phyloP scores from a whole-genome alignment of 2,113 vertebrate genomes.

The Collichthys lucidus region DNA sequence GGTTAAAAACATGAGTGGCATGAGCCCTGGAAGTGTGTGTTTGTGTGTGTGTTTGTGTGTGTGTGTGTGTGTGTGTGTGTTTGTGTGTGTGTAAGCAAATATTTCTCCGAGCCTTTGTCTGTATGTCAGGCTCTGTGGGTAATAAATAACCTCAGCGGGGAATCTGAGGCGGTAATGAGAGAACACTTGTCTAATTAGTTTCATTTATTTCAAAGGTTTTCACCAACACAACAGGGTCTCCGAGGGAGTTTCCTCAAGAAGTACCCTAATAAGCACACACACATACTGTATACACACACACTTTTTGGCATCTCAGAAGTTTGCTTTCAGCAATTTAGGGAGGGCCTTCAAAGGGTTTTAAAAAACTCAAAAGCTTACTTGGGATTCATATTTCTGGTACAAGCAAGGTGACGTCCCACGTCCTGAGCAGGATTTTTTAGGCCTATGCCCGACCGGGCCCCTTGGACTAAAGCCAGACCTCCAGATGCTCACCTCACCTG shows the following conservation, averaged over 20 bases:
- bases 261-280: not conserved
- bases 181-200: constrained; percentile 9
- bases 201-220: not conserved
- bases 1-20: constrained; percentile 7
- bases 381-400: no score
- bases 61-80: not conserved
- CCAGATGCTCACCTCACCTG: no score
- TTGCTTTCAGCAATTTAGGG: not conserved
- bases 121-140: constrained; percentile 3
- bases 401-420: no score
- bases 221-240: not conserved
- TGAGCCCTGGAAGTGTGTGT: not conserved
- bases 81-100: not conserved
- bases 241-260: not conserved
- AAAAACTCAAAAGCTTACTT: not conserved
- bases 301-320: not conserved
- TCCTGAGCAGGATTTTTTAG: no score
- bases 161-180: constrained; percentile 15
- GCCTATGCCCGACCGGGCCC: no score
- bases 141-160: constrained; percentile 29
- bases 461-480: no score
- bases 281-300: no score
- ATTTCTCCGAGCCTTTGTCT: constrained; percentile 7
- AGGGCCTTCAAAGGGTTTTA: not conserved
- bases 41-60: not conserved